Conservation (phyloP, 2,888 invertebrate genomes). For the Cephonodes hylas region DNA sequence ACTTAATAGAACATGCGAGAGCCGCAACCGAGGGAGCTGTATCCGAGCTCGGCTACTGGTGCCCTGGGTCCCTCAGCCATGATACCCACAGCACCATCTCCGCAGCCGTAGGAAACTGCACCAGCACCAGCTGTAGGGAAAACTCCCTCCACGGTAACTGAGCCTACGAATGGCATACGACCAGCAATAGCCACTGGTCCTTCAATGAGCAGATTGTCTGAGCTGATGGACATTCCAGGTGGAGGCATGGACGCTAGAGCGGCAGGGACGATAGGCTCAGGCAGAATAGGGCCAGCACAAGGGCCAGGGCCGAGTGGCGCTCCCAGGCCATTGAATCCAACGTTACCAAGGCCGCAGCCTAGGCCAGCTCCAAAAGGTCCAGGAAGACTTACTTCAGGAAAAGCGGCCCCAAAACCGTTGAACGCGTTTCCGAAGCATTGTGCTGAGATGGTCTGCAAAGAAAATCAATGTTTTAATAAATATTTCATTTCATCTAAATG, state of each 20-base stretch:
- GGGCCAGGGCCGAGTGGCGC: background rate
- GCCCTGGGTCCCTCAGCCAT: slow-evolving; percentile 12
- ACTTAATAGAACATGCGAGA: background rate
- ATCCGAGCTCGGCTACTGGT: slow-evolving; percentile 1
- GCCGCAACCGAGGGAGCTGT: background rate
- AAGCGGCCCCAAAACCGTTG: slow-evolving; percentile 8
- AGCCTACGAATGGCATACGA: slow-evolving; percentile 31
- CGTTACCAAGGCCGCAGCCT: background rate
- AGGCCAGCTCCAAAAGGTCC: background rate
- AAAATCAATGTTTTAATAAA: background rate
- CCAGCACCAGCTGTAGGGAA: slow-evolving; percentile 28
- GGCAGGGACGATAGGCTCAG: background rate
- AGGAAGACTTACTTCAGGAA: background rate
- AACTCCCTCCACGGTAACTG: slow-evolving; percentile 30
- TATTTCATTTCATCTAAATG: background rate
- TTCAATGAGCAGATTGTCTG: slow-evolving; percentile 35
- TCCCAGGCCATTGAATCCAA: background rate
- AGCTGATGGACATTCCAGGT: slow-evolving; percentile 31
- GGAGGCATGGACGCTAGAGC: slow-evolving; percentile 18
- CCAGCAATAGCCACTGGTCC: slow-evolving; percentile 32
- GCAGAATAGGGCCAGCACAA: slow-evolving; percentile 2
- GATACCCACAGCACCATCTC: slow-evolving; percentile 27
- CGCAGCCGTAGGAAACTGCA: slow-evolving; percentile 31
- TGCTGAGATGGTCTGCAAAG: slow-evolving; percentile 22
- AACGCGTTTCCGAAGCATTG: slow-evolving; percentile 21